Percentiles rank a stretch among this genome's conserved stretches.
phyloP scores from a whole-genome alignment of 2,797 vertebrate species.

The Hypotaenidia philippensis region DNA sequence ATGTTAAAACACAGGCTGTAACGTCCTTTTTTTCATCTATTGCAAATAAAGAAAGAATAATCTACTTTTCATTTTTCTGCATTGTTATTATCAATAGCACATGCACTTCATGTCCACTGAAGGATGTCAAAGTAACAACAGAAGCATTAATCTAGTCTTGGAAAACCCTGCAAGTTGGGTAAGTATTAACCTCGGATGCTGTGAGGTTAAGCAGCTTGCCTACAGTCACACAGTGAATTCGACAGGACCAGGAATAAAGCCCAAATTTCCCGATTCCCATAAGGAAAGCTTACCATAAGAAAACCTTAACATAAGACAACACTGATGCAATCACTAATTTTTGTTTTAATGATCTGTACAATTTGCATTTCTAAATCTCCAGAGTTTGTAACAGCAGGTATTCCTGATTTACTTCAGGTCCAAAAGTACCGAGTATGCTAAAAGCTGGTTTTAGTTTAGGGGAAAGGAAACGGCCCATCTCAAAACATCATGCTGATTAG shows the following conservation, averaged over 20 bases:
- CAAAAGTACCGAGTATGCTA: neutral
- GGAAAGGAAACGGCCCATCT: neutral
- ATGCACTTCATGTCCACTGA: neutral
- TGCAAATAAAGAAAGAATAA: neutral
- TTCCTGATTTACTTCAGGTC: neutral
- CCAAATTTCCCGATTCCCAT: neutral
- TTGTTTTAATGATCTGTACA: neutral
- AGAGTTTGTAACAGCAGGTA: neutral
- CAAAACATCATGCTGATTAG: neutral
- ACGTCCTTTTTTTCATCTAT: neutral
- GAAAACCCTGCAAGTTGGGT: neutral
- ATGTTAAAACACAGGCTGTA: neutral
- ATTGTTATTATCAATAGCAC: neutral
- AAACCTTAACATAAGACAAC: neutral
- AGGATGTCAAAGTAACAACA: neutral
- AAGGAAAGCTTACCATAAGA: neutral
- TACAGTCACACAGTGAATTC: neutral
- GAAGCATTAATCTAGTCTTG: neutral
- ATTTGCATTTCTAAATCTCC: neutral
- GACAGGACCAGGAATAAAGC: neutral
- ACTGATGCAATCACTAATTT: neutral
- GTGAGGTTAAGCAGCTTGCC: constrained; percentile 12
- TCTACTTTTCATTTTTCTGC: neutral
- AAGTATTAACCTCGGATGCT: neutral
- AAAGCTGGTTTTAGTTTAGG: neutral